Conservation (phyloP, 1,140 invertebrate genomes). For the Anastrepha obliqua region DNA sequence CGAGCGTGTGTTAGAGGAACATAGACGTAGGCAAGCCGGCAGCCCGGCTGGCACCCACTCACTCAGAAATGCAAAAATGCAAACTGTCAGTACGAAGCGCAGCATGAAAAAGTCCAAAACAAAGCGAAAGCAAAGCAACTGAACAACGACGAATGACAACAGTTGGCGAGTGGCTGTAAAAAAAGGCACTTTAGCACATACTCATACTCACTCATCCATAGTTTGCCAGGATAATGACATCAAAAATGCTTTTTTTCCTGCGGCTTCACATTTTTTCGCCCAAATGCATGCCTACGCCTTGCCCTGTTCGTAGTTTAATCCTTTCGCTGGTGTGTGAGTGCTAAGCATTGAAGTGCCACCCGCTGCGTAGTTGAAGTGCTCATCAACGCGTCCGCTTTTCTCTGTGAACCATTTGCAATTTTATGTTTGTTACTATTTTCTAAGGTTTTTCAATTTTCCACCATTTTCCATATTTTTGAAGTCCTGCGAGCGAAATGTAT, state of each 20-base stretch:
- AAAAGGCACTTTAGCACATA: constrained; percentile 37
- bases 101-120: constrained; percentile 29
- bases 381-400: constrained; percentile 29
- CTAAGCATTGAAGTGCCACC: constrained; percentile 44
- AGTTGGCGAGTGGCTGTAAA: constrained; percentile 49
- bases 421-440: not conserved
- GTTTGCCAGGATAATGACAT: constrained; percentile 51
- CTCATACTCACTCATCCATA: constrained; percentile 46
- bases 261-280: not conserved
- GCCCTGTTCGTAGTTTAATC: not conserved
- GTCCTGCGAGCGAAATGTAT: not conserved
- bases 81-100: constrained; percentile 14
- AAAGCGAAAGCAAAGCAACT: constrained; percentile 42
- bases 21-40: constrained; percentile 1
- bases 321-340: not conserved
- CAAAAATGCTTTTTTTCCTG: constrained; percentile 44
- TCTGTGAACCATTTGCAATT: constrained; percentile 28
- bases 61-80: constrained; percentile 50
- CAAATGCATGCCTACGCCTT: constrained; percentile 22
- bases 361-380: constrained; percentile 24
- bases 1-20: not conserved
- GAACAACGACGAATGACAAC: constrained; percentile 43
- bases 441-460: not conserved
- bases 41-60: constrained; percentile 36
- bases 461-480: not conserved